Evolutionary conservation across 2,113 vertebrate species (phyloP), one percentile per base, ranked within the genome.

Genomic region (Oreochromis aureus): DNA sequence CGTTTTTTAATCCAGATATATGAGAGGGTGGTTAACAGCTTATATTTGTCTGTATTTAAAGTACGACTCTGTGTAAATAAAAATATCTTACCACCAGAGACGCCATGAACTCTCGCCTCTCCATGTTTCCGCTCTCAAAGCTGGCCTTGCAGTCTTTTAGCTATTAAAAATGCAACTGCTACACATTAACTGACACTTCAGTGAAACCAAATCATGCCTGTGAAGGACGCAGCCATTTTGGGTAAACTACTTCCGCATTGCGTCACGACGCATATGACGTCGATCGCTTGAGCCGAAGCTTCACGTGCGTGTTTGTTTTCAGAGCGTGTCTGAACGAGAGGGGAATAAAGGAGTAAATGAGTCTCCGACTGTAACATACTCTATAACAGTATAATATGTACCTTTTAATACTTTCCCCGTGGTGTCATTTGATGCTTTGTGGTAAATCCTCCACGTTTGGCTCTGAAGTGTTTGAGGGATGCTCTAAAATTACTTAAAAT

Each of bases 151-250:
- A 16, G 48, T 16, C 22, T 34, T 7, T 9, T 3, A 44, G 3
- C 10, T 3, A 2, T 19, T 32, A 22, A 80, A 71, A 48, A 1
- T 54, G 2, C 15, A 2, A 7, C 58, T 41, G 7, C 5, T 54
- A 2, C 3, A 44, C 46, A 87, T 86, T 27, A 78, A 90, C 71
- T 89, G 34, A 86, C 80, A 30, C 80, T 16, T 32, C 3, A 83
- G 22, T 24, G 3, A 5, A 59, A 80, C 10, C 54, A 87, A 90
- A 89, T 89, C 95, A 95, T 82, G 94, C 87, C 87, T 78, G 8
- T 85, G 86, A 95, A 94, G 96, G 96, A 80, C 95, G 96, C 96
- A 12, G 96, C 96, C 96, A 97, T 97, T 61, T 96, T 96, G 44
- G 53, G 12, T 32, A 10, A 30, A 3, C 5, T 10, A 80, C 86